These are phyloP conservation scores for Chascanopsetta lugubris DNA, from an alignment of 2,113 vertebrate species.

Conservation along the genomic window DNA sequence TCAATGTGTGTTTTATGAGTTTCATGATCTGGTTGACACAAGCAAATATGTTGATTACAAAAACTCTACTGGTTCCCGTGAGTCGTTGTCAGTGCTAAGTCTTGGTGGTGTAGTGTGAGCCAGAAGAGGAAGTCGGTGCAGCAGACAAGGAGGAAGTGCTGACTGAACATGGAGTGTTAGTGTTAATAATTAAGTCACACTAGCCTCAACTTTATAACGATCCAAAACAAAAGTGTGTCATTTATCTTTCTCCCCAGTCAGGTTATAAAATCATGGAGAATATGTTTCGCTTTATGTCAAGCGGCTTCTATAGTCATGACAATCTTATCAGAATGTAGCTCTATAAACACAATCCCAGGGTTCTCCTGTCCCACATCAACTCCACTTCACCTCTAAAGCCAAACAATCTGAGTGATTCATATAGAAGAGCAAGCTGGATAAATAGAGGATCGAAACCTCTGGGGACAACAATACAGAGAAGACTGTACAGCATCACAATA, in stretches of 20 bases:
- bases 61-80: neutral
- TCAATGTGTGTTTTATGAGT: too few relatives aligned
- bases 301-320: neutral
- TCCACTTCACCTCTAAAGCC: conserved; percentile 19
- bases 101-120: conserved; percentile 11
- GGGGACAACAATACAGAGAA: conserved; percentile 27
- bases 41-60: neutral
- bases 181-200: conserved; percentile 45
- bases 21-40: too few relatives aligned
- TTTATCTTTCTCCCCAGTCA: neutral
- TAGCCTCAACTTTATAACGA: conserved; percentile 18
- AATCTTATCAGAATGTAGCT: conserved; percentile 2
- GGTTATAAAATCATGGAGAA: neutral
- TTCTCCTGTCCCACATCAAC: neutral
- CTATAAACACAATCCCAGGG: neutral
- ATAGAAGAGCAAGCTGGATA: conserved; percentile 5
- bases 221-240: neutral
- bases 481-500: conserved; percentile 32
- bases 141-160: conserved; percentile 63
- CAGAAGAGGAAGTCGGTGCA: conserved; percentile 62
- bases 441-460: conserved; percentile 33
- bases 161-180: conserved; percentile 39
- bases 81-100: conserved; percentile 18
- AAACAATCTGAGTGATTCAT: conserved; percentile 22
- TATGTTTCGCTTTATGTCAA: neutral